Percentiles rank a stretch among this genome's conserved stretches.
These are phyloP conservation scores for Vipera latastei DNA, from an alignment of 2,797 vertebrate genomes.

Conservation along the genomic window DNA sequence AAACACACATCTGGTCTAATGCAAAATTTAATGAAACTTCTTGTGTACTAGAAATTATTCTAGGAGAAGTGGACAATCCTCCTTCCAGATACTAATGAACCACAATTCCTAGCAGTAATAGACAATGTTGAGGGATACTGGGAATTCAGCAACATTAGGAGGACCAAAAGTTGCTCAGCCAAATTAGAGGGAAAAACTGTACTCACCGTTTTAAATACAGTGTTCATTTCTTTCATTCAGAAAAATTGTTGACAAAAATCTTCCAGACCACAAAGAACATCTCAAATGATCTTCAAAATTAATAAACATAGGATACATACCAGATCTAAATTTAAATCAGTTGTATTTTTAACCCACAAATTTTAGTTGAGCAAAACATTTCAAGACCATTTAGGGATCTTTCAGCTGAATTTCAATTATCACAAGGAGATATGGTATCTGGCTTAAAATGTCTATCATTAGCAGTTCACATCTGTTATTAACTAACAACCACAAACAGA, in stretches of 20 bases:
- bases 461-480: background rate
- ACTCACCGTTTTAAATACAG: background rate
- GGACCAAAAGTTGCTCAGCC: background rate
- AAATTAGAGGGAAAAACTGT: background rate
- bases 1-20: background rate
- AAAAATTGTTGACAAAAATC: background rate
- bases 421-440: background rate
- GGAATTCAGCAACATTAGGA: background rate
- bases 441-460: background rate
- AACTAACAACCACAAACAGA: background rate
- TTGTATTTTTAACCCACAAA: background rate
- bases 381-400: background rate
- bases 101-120: background rate
- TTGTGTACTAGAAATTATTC: background rate
- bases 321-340: background rate
- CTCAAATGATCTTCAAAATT: background rate
- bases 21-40: background rate
- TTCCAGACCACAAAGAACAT: background rate
- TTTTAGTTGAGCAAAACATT: background rate
- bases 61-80: background rate
- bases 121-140: background rate
- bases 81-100: background rate
- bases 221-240: background rate
- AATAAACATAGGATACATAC: background rate
- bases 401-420: background rate